A percentile compares a stretch with the other conserved stretches of the same genome.
phyloP scores from a whole-genome alignment of 2,888 invertebrate genomes.

The Euzetes globulus region DNA sequence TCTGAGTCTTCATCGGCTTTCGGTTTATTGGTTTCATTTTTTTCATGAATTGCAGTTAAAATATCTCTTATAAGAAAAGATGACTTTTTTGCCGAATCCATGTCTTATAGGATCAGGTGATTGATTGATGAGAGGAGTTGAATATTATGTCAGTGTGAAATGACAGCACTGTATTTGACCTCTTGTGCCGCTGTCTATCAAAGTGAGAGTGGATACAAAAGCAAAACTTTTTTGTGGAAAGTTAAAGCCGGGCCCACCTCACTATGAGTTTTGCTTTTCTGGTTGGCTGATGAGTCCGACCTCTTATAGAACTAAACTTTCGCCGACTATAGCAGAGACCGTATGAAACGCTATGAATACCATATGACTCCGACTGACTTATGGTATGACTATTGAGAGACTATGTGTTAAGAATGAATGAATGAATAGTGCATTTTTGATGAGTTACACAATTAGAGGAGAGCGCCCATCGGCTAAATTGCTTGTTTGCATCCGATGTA shows the following conservation, averaged over 20 bases:
- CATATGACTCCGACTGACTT: neutral
- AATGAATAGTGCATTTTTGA: conserved; percentile 22
- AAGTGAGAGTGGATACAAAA: neutral
- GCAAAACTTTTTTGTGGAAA: neutral
- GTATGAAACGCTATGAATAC: neutral
- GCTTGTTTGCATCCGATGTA: conserved; percentile 18
- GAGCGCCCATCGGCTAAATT: conserved; percentile 13
- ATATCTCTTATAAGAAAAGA: conserved; percentile 29
- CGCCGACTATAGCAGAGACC: neutral
- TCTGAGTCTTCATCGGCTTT: neutral
- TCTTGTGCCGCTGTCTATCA: neutral
- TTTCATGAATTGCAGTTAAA: neutral
- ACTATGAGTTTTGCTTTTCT: conserved; percentile 16
- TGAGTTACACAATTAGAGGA: conserved; percentile 22
- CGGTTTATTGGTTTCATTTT: neutral
- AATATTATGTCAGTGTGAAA: too few relatives aligned
- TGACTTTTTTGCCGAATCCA: conserved; percentile 11
- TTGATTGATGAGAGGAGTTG: neutral
- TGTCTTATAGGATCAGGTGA: neutral
- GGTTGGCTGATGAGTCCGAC: neutral
- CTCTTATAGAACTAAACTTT: neutral
- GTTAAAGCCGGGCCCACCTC: conserved; percentile 1
- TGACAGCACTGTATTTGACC: neutral
- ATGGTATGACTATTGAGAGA: neutral
- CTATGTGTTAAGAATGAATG: neutral